Conservation (phyloP, 1,140 invertebrate species). For the Megalopta genalis region DNA sequence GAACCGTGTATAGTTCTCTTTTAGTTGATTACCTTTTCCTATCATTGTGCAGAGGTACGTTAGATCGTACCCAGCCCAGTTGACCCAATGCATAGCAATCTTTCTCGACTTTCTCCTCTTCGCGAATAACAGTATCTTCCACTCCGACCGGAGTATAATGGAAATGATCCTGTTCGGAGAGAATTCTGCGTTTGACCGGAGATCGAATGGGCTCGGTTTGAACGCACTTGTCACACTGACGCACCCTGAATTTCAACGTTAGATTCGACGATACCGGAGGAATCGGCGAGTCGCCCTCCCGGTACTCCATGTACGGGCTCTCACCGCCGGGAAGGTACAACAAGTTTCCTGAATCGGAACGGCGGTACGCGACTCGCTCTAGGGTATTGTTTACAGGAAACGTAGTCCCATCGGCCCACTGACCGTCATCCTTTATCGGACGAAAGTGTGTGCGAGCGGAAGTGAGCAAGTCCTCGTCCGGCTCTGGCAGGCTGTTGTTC, state of each 20-base stretch:
- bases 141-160: constrained; percentile 67
- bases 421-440: constrained; percentile 84
- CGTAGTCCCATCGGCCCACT: constrained; percentile 84
- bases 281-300: constrained; percentile 66
- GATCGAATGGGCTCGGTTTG: constrained; percentile 81
- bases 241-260: constrained; percentile 80
- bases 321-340: constrained; percentile 77
- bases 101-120: constrained; percentile 63
- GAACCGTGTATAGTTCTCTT: neutral
- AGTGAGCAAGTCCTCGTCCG: constrained; percentile 86
- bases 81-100: constrained; percentile 71
- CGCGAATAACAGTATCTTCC: constrained; percentile 64
- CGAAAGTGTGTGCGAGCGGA: constrained; percentile 88
- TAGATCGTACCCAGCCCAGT: constrained; percentile 66
- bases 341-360: constrained; percentile 76
- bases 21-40: constrained; percentile 74
- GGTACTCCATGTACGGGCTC: constrained; percentile 82
- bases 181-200: constrained; percentile 74
- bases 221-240: constrained; percentile 82
- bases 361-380: constrained; percentile 81
- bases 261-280: constrained; percentile 71
- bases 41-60: constrained; percentile 73
- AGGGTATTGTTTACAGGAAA: constrained; percentile 84
- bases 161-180: constrained; percentile 74
- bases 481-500: constrained; percentile 71